Percentiles rank a stretch among this genome's conserved stretches.
phyloP scores from a whole-genome alignment of 2,113 vertebrate genomes.

The Lepidiolamprologus cunningtoni region DNA sequence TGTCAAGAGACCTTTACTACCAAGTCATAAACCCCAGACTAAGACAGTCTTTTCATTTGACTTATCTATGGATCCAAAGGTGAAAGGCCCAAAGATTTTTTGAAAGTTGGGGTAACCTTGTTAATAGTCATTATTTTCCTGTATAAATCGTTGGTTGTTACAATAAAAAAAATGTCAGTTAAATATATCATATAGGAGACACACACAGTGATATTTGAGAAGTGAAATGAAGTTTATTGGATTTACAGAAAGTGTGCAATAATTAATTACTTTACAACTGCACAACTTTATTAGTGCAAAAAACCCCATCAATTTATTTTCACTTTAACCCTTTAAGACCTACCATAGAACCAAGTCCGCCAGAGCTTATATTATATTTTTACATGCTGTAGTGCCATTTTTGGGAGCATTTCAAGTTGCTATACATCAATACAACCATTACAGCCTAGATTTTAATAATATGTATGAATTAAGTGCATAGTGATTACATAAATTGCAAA shows the following conservation, averaged over 20 bases:
- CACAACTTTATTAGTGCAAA: not conserved
- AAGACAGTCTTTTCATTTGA: not conserved
- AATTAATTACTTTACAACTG: not conserved
- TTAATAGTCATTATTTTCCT: not conserved
- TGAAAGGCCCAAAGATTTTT: not conserved
- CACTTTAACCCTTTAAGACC: too few relatives aligned
- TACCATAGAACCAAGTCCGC: too few relatives aligned
- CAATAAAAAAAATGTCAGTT: not conserved
- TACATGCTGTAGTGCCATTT: too few relatives aligned
- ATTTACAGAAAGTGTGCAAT: not conserved
- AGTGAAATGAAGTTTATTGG: not conserved
- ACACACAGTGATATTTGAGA: not conserved
- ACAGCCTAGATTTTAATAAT: too few relatives aligned
- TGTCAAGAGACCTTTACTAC: not conserved
- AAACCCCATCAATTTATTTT: not conserved
- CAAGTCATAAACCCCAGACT: not conserved
- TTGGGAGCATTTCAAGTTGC: too few relatives aligned
- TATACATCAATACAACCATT: too few relatives aligned
- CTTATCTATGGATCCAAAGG: not conserved
- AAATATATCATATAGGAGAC: not conserved
- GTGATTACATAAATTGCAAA: too few relatives aligned
- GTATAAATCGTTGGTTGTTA: not conserved
- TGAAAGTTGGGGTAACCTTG: not conserved
- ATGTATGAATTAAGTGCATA: too few relatives aligned
- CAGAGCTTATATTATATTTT: too few relatives aligned